Conservation (phyloP, 2,113 vertebrate species). For the Malurus melanocephalus region DNA sequence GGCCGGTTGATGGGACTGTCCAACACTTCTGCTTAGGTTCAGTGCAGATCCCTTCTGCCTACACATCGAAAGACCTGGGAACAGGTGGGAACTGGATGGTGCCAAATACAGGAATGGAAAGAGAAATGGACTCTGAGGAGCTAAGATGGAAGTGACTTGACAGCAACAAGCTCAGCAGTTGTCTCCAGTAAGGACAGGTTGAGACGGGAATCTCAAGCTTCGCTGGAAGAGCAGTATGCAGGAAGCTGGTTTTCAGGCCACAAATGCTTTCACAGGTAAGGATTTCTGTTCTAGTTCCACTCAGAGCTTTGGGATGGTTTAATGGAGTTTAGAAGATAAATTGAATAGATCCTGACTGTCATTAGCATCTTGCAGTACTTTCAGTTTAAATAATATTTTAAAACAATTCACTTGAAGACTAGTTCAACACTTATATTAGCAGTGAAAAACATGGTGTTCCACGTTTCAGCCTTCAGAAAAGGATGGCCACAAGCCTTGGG, state of each 20-base stretch:
- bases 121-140: conserved; percentile 74
- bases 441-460: neutral
- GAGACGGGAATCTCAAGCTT: conserved; percentile 76
- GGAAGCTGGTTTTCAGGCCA: conserved; percentile 94
- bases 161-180: conserved; percentile 59
- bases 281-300: neutral
- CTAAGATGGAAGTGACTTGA: conserved; percentile 84
- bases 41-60: conserved; percentile 5
- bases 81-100: conserved; percentile 56
- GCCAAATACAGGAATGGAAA: conserved; percentile 35
- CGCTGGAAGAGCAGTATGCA: conserved; percentile 91
- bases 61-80: conserved; percentile 12
- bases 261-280: conserved; percentile 96
- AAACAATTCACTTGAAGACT: neutral
- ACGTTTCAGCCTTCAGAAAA: neutral
- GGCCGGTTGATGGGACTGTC: conserved; percentile 70
- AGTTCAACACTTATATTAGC: neutral
- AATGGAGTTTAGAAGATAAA: neutral
- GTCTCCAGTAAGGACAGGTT: conserved; percentile 78
- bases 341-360: neutral
- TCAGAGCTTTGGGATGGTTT: neutral
- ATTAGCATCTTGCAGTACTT: neutral
- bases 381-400: neutral
- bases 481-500: neutral
- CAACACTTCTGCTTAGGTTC: neutral